Percentiles rank a stretch among this genome's conserved stretches.
These are phyloP conservation scores for Australoheros facetus DNA, from an alignment of 2,797 vertebrate species.

Conservation along the genomic window DNA sequence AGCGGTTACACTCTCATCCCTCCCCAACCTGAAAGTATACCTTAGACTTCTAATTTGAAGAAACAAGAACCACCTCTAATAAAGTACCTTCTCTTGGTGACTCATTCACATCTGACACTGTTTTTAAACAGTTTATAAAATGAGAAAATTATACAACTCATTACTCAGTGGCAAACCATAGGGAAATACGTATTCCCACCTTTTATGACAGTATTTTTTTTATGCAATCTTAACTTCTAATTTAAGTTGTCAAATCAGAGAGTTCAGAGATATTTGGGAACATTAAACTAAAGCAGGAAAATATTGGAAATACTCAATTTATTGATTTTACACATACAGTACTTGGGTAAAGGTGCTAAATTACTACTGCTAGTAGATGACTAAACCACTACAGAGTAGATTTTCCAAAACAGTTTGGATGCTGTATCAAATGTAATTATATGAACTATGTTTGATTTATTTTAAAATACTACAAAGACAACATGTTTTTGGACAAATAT, in stretches of 20 bases:
- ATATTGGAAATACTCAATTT: background rate
- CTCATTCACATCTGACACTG: background rate
- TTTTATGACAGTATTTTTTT: background rate
- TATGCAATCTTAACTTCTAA: background rate
- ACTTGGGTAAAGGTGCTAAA: background rate
- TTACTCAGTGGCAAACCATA: background rate
- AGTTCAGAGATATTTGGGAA: background rate
- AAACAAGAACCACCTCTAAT: slow-evolving; percentile 8
- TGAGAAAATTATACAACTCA: background rate
- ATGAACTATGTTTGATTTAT: background rate
- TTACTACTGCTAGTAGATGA: background rate
- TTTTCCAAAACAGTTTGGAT: slow-evolving; percentile 1
- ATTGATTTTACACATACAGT: no score
- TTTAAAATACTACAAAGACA: background rate
- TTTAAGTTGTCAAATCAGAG: background rate
- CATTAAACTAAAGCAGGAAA: background rate
- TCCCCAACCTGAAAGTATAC: slow-evolving; percentile 26
- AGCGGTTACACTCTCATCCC: slow-evolving; percentile 11
- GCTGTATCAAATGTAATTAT: background rate
- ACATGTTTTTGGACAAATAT: background rate
- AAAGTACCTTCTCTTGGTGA: slow-evolving; percentile 5
- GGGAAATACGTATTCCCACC: background rate
- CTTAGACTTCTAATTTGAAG: background rate
- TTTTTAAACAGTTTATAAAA: background rate
- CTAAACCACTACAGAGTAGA: background rate